A percentile compares a stretch with the other conserved stretches of the same genome.
phyloP scores from a whole-genome alignment of 2,113 vertebrate species.

The Dicentrarchus labrax region DNA sequence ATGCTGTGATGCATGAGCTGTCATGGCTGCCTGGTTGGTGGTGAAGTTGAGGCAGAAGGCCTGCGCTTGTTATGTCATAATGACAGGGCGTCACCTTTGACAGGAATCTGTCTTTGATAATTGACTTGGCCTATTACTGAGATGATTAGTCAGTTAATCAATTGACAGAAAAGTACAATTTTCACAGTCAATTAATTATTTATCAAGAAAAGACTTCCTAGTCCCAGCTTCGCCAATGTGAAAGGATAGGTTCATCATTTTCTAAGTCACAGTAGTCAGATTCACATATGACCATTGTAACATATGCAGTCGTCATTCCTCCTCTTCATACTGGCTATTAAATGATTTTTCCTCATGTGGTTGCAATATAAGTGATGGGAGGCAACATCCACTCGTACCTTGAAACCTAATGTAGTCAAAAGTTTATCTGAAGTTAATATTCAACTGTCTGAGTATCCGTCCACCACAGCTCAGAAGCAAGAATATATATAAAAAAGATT shows the following conservation, averaged over 20 bases:
- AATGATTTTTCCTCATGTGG: no score
- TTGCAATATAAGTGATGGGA: no score
- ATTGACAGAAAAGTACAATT: not conserved
- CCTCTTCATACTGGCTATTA: no score
- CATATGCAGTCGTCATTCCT: no score
- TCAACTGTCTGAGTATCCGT: no score
- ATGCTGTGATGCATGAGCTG: conserved; percentile 72
- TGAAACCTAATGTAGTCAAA: no score
- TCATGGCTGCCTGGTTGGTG: conserved; percentile 59
- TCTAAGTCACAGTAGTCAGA: not conserved
- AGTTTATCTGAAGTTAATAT: no score
- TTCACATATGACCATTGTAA: no score
- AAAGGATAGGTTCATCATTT: not conserved
- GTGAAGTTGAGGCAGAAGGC: conserved; percentile 43
- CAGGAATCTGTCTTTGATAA: conserved; percentile 15
- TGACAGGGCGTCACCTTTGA: conserved; percentile 48
- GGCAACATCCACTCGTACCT: no score
- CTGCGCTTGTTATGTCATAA: conserved; percentile 37
- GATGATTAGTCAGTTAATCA: not conserved
- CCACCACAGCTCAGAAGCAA: no score
- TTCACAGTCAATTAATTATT: not conserved
- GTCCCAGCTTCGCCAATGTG: not conserved
- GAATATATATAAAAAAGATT: no score
- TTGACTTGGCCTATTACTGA: not conserved
- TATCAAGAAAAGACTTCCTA: not conserved